Evolutionary conservation across 2,113 vertebrate genomes (phyloP).

Genomic region (Phasianus colchicus): DNA sequence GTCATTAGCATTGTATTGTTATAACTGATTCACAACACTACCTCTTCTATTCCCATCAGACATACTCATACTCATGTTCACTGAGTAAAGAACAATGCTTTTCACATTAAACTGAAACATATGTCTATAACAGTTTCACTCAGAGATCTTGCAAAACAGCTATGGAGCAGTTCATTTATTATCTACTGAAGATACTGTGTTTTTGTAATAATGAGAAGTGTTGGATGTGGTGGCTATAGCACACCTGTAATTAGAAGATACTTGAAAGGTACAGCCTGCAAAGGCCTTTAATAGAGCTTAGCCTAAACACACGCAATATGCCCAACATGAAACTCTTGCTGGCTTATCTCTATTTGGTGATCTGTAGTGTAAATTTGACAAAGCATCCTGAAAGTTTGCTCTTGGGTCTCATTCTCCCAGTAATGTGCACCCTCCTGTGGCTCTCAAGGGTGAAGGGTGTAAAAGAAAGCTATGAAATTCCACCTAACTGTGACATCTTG

Average conservation of each 20-base stretch:
- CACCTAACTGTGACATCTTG: background rate
- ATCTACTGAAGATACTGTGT: background rate
- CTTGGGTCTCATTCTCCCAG: background rate
- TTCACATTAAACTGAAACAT: background rate
- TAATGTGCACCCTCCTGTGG: background rate
- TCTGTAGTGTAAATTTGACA: background rate
- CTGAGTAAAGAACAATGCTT: accelerated
- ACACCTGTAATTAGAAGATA: background rate
- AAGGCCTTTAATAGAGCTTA: background rate
- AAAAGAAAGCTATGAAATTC: accelerated
- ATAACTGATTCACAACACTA: background rate
- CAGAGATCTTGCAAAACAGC: background rate
- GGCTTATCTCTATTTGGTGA: background rate
- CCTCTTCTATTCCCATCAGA: background rate
- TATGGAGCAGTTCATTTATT: background rate
- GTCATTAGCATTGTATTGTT: background rate
- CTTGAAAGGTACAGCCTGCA: background rate
- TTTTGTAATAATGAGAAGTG: background rate
- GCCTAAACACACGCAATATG: background rate
- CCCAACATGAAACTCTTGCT: background rate
- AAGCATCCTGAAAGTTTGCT: background rate
- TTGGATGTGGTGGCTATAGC: background rate
- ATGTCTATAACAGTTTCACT: background rate
- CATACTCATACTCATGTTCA: background rate
- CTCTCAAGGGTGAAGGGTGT: background rate